Percentiles rank a stretch among this genome's conserved stretches.
Conservation (phyloP, 2,113 vertebrate species). For the Cottus gobio region DNA sequence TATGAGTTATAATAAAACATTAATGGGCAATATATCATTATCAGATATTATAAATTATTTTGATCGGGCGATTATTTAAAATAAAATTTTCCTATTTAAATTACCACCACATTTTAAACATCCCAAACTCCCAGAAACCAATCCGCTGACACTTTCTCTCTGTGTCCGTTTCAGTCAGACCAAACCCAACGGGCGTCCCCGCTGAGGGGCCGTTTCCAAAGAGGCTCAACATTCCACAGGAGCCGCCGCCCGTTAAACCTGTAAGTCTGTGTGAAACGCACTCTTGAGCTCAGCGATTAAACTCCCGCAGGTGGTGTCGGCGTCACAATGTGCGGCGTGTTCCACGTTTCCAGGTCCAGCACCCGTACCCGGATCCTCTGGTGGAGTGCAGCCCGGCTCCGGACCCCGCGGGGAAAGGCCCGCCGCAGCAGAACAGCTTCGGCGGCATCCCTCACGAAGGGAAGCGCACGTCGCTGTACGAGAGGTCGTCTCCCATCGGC, state of each 20-base stretch:
- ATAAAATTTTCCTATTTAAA: too few species aligned
- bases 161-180: conserved; percentile 83
- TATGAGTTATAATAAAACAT: too few species aligned
- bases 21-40: too few species aligned
- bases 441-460: conserved; percentile 93
- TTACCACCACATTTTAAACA: too few species aligned
- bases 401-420: conserved; percentile 80
- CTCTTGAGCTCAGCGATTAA: too few species aligned
- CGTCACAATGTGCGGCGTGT: not conserved
- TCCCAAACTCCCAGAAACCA: too few species aligned
- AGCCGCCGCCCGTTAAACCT: conserved; percentile 86
- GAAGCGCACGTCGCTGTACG: conserved; percentile 95
- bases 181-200: conserved; percentile 89
- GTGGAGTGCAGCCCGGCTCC: conserved; percentile 5
- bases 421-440: conserved; percentile 90
- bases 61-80: too few species aligned
- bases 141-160: not conserved
- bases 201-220: conserved; percentile 88
- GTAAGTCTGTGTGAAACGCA: conserved; percentile 77
- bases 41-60: too few species aligned
- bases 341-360: conserved; percentile 73
- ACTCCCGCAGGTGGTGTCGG: not conserved
- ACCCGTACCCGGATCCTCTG: conserved; percentile 76
- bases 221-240: conserved; percentile 92
- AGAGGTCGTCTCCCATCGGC: conserved; percentile 91